phyloP scores from a whole-genome alignment of 2,113 vertebrate genomes.

The Zapus hudsonius region DNA sequence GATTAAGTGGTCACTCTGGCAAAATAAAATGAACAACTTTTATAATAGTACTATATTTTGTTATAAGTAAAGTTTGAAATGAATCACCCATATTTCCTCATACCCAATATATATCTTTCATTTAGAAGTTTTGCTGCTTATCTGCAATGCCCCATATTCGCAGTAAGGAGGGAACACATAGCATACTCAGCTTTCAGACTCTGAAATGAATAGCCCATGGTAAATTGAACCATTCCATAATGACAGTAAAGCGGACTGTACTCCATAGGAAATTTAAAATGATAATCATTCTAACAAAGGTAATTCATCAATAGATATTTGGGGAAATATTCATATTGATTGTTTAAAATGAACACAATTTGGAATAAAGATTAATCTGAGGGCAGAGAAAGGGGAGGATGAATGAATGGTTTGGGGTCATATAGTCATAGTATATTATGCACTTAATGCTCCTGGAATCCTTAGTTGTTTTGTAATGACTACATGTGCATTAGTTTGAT shows the following conservation, averaged over 20 bases:
- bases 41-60: not conserved
- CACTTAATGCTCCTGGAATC: not conserved
- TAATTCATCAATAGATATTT: not conserved
- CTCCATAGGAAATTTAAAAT: not conserved
- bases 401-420: not conserved
- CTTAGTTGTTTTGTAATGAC: not conserved
- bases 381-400: not conserved
- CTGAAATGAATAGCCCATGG: not conserved
- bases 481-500: not conserved
- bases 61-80: not conserved
- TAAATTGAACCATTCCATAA: not conserved
- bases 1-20: not conserved
- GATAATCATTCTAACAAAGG: not conserved
- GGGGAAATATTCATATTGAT: not conserved
- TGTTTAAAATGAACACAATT: not conserved
- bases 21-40: constrained; percentile 8
- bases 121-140: not conserved
- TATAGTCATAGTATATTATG: not conserved
- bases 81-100: not conserved
- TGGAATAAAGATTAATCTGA: not conserved
- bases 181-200: not conserved
- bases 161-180: not conserved
- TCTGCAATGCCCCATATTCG: not conserved
- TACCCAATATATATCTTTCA: not conserved
- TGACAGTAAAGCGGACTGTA: not conserved